Evolutionary conservation across 2,797 vertebrate genomes (phyloP).

Genomic region (Orestias chungarensis): DNA sequence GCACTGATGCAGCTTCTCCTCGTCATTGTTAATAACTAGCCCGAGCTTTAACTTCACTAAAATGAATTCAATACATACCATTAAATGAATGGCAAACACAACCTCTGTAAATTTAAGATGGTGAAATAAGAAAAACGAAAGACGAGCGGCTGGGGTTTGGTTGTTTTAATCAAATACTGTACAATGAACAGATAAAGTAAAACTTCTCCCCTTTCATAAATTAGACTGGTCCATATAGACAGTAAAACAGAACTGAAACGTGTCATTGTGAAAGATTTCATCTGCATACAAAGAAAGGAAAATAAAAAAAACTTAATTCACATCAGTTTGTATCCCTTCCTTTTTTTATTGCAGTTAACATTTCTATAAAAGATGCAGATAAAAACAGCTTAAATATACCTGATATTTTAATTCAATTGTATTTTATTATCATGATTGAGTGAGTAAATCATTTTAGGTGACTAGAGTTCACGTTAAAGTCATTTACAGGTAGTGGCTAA

Average conservation of each 20-base stretch:
- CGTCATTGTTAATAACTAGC: slow-evolving; percentile 28
- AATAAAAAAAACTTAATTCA: slow-evolving; percentile 6
- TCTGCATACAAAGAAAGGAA: slow-evolving; percentile 31
- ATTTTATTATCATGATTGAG: not conserved
- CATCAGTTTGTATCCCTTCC: not conserved
- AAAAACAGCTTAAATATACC: not conserved
- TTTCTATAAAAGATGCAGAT: not conserved
- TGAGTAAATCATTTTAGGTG: too few relatives aligned
- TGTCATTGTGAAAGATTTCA: slow-evolving; percentile 20
- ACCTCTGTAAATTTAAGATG: not conserved
- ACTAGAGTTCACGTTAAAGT: too few relatives aligned
- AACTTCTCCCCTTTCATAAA: slow-evolving; percentile 67
- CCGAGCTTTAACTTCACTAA: slow-evolving; percentile 33
- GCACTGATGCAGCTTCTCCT: slow-evolving; percentile 49
- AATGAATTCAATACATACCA: slow-evolving; percentile 3
- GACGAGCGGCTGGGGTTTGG: slow-evolving; percentile 1
- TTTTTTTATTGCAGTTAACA: not conserved
- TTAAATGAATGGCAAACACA: not conserved
- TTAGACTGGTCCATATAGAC: slow-evolving; percentile 55
- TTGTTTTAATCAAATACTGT: slow-evolving; percentile 70
- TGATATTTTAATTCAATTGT: not conserved
- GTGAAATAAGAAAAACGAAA: not conserved
- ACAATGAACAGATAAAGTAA: slow-evolving; percentile 61
- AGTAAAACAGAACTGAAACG: slow-evolving; percentile 18
- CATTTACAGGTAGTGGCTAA: too few relatives aligned